phyloP scores from a whole-genome alignment of 1,140 invertebrate species.

The Drosophila saltans region DNA sequence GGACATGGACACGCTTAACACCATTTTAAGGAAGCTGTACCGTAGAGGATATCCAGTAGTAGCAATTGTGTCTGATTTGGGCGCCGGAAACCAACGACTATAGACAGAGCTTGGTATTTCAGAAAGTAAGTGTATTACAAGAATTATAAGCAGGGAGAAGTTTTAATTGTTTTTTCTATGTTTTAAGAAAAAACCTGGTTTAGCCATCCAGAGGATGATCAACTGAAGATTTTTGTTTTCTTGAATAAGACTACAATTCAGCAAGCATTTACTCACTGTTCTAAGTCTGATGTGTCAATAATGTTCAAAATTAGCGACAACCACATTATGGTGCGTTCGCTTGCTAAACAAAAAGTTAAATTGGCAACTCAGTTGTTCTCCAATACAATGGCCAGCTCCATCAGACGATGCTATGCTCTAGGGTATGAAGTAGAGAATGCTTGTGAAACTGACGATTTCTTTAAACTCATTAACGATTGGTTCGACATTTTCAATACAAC shows the following conservation, averaged over 20 bases:
- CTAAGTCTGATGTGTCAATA: neutral
- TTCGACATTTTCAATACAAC: too few species aligned
- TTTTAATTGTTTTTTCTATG: conserved; percentile 4
- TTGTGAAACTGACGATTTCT: conserved; percentile 2
- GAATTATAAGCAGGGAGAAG: neutral
- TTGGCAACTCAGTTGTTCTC: too few species aligned
- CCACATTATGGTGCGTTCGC: neutral
- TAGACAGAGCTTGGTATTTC: too few species aligned
- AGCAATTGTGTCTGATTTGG: conserved; percentile 1
- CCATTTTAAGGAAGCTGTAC: neutral
- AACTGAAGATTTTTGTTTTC: too few species aligned
- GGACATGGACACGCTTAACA: neutral
- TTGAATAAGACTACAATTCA: too few species aligned
- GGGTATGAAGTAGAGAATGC: conserved; percentile 3
- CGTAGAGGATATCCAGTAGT: neutral
- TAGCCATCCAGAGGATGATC: too few species aligned
- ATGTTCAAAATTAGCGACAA: neutral
- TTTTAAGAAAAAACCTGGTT: conserved; percentile 16
- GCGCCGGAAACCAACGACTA: too few species aligned
- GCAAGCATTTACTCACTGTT: too few species aligned
- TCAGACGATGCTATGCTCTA: conserved; percentile 5
- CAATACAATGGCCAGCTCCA: neutral
- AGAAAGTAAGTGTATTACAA: too few species aligned
- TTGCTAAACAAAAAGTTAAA: neutral
- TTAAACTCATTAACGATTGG: too few species aligned